phyloP scores from a whole-genome alignment of 2,888 invertebrate genomes.

The Pyrrhia umbra region DNA sequence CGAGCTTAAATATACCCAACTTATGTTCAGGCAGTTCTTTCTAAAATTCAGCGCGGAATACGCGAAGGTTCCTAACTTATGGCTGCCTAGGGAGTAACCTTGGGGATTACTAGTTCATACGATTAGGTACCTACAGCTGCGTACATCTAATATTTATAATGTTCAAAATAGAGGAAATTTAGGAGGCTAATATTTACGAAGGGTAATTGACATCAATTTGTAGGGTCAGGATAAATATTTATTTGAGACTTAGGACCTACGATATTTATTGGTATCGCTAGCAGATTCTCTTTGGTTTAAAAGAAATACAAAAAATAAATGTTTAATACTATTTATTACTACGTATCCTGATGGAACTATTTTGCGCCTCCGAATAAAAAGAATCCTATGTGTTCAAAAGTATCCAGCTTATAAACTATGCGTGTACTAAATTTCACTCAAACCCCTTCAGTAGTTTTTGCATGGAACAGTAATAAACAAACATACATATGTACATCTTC shows the following conservation, averaged over 20 bases:
- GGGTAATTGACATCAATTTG: slow-evolving; percentile 44
- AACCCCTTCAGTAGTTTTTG: no score
- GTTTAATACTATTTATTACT: no score
- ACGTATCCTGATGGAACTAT: no score
- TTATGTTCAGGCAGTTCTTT: slow-evolving; percentile 38
- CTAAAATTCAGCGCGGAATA: slow-evolving; percentile 45
- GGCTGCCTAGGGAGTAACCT: slow-evolving; percentile 32
- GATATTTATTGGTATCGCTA: background rate
- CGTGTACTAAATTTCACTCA: no score
- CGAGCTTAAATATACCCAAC: slow-evolving; percentile 22
- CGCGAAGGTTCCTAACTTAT: slow-evolving; percentile 46
- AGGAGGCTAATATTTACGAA: slow-evolving; percentile 20
- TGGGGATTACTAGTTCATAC: slow-evolving; percentile 46
- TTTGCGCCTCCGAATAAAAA: no score
- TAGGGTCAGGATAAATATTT: slow-evolving; percentile 12
- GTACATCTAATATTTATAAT: slow-evolving; percentile 54
- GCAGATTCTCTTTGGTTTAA: background rate
- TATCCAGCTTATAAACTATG: no score
- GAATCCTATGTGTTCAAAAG: no score
- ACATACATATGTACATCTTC: no score
- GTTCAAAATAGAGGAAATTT: slow-evolving; percentile 41
- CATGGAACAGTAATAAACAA: no score
- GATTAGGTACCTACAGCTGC: slow-evolving; percentile 38
- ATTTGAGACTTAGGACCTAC: background rate
- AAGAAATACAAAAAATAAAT: background rate